Evolutionary conservation across 2,113 vertebrate genomes (phyloP).

Genomic region (Sinocyclocheilus anshuiensis): DNA sequence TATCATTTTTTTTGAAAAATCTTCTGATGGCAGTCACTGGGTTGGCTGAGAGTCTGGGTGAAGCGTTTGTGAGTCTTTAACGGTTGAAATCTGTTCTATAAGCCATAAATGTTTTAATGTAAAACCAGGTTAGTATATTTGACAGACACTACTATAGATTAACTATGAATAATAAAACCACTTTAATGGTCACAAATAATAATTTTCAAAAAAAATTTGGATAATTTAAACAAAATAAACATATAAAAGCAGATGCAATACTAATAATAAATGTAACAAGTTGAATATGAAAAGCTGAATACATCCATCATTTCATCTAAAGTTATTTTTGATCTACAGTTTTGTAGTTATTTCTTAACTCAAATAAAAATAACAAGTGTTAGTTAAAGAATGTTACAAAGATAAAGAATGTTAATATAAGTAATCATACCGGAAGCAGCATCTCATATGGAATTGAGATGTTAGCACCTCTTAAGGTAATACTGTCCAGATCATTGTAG

Average conservation of each 20-base stretch:
- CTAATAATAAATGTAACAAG: background rate
- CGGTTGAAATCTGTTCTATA: background rate
- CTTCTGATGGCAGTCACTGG: background rate
- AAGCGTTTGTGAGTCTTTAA: background rate
- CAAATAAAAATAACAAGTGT: background rate
- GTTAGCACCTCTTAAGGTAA: background rate
- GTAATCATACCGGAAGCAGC: background rate
- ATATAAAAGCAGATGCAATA: background rate
- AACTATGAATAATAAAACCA: background rate
- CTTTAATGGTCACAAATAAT: background rate
- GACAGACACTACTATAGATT: background rate
- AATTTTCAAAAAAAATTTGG: background rate
- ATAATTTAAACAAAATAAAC: background rate
- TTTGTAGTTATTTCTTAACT: background rate
- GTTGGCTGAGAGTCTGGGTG: background rate
- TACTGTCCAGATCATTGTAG: background rate
- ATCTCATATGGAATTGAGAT: background rate
- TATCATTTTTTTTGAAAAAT: background rate
- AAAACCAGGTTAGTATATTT: background rate
- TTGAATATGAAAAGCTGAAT: background rate
- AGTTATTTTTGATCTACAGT: background rate
- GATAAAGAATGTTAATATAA: background rate
- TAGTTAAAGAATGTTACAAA: background rate
- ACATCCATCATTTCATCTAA: background rate
- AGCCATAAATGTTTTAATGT: background rate